A percentile compares a stretch with the other conserved stretches of the same genome.
phyloP scores from a whole-genome alignment of 2,797 vertebrate species.

The Todus mexicanus region DNA sequence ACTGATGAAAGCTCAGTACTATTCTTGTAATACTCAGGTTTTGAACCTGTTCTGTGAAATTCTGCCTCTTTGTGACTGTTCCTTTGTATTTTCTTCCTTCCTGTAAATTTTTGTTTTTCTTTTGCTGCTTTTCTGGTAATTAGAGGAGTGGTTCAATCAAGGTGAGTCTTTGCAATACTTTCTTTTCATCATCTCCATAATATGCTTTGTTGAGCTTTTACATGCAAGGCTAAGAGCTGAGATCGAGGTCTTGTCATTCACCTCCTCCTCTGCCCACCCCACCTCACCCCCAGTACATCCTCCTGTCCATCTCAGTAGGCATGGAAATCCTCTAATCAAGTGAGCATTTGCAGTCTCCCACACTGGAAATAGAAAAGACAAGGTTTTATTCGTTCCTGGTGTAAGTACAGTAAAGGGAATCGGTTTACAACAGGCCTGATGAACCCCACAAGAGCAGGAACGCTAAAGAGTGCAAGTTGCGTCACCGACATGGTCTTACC shows the following conservation, averaged over 20 bases:
- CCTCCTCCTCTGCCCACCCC: background rate
- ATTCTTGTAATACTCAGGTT: background rate
- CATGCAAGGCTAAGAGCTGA: conserved; percentile 3
- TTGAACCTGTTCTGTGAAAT: conserved; percentile 32
- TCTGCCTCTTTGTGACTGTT: conserved; percentile 73
- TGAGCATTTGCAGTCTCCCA: background rate
- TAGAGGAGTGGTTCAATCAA: conserved; percentile 96
- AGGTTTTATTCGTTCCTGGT: background rate
- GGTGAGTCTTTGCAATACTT: conserved; percentile 80
- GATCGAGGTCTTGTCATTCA: background rate
- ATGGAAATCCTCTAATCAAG: background rate
- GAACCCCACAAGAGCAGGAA: background rate
- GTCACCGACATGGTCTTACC: background rate
- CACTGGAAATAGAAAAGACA: background rate
- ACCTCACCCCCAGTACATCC: background rate
- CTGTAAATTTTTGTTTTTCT: conserved; percentile 82
- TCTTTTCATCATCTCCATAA: conserved; percentile 42
- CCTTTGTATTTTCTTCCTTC: conserved; percentile 65
- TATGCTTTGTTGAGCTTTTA: conserved; percentile 38
- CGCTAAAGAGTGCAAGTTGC: background rate
- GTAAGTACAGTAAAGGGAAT: background rate
- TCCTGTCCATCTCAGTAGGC: background rate
- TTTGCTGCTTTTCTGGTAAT: conserved; percentile 77
- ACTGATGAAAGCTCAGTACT: background rate
- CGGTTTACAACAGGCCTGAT: background rate